Conservation (phyloP, 1,140 invertebrate genomes). For the Oncopodura yosiiana region DNA sequence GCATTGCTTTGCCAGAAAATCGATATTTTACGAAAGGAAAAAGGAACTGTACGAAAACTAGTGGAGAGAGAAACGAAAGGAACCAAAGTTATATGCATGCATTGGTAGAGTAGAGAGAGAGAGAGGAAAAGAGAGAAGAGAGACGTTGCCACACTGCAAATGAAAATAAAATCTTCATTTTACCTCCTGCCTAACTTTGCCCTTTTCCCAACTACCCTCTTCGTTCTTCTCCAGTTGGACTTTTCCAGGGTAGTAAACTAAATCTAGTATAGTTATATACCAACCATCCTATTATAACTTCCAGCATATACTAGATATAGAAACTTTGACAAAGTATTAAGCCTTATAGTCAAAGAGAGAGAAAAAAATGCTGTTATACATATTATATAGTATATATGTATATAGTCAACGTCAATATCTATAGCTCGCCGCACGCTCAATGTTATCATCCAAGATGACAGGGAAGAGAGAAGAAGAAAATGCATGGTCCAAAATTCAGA, state of each 20-base stretch:
- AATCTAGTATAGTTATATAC: not conserved
- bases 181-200: not conserved
- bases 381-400: too few relatives aligned
- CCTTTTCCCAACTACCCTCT: not conserved
- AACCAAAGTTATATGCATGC: too few relatives aligned
- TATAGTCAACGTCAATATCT: too few relatives aligned
- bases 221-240: not conserved
- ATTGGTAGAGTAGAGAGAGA: slow-evolving; percentile 1
- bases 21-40: too few relatives aligned
- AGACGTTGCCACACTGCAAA: slow-evolving; percentile 11
- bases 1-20: slow-evolving; percentile 13
- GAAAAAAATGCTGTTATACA: not conserved
- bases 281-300: not conserved
- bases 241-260: not conserved
- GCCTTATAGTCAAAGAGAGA: not conserved
- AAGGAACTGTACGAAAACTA: too few relatives aligned
- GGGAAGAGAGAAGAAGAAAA: too few relatives aligned
- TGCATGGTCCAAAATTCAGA: too few relatives aligned
- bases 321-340: not conserved
- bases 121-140: not conserved
- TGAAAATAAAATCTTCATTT: slow-evolving; percentile 14
- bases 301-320: not conserved
- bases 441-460: too few relatives aligned
- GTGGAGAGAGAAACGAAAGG: too few relatives aligned
- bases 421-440: too few relatives aligned